Evolutionary conservation across 1,140 invertebrate genomes (phyloP).

Genomic region (Patella vulgata): DNA sequence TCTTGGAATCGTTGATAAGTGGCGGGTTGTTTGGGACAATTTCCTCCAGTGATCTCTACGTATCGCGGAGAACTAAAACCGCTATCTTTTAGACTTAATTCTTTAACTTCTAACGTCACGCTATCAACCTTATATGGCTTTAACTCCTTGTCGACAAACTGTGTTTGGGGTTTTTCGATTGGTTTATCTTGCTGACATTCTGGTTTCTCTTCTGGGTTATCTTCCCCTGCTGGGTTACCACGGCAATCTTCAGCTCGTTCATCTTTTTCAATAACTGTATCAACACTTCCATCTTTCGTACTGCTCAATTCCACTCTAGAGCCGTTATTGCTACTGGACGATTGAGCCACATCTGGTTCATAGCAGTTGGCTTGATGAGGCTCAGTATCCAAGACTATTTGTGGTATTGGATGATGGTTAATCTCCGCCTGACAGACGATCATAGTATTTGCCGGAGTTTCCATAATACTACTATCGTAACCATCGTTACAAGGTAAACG

Average conservation of each 20-base stretch:
- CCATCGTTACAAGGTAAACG: no score
- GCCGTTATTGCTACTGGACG: conserved; percentile 11
- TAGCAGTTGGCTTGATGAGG: neutral
- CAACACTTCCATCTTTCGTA: conserved; percentile 9
- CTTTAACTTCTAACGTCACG: conserved; percentile 20
- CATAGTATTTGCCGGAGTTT: neutral
- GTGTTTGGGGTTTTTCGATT: neutral
- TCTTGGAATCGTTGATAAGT: no score
- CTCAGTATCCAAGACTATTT: conserved; percentile 27
- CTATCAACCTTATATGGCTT: conserved; percentile 15
- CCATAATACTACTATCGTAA: no score
- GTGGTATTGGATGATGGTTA: conserved; percentile 21
- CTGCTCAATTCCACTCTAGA: conserved; percentile 15
- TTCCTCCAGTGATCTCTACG: conserved; percentile 19
- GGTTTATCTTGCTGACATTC: neutral
- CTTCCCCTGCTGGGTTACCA: neutral
- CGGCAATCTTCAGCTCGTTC: neutral
- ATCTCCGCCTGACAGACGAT: conserved; percentile 28
- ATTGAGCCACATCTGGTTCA: conserved; percentile 23
- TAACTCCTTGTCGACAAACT: neutral
- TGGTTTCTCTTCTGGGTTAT: neutral
- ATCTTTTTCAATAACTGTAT: conserved; percentile 8
- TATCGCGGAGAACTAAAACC: conserved; percentile 51
- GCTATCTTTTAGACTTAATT: conserved; percentile 44
- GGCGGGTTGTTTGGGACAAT: neutral